Conservation (phyloP, 1,140 invertebrate species). For the Euwallacea fornicatus region DNA sequence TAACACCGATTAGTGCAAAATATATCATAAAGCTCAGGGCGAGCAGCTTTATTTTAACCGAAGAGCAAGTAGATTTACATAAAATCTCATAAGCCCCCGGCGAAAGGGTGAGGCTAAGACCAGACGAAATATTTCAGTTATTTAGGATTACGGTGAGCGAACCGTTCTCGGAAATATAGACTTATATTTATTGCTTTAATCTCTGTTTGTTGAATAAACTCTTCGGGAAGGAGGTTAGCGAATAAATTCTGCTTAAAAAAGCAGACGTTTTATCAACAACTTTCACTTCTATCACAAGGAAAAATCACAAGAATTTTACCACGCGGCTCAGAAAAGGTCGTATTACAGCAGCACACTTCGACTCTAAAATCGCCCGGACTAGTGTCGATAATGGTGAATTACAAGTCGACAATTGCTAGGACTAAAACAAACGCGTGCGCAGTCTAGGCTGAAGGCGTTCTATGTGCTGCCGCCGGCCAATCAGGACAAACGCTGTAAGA, state of each 20-base stretch:
- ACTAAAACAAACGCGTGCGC: too few species aligned
- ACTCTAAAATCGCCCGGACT: too few species aligned
- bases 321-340: too few species aligned
- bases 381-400: too few species aligned
- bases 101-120: conserved; percentile 27
- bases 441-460: too few species aligned
- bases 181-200: conserved; percentile 2
- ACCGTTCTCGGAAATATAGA: conserved; percentile 5
- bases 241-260: too few species aligned
- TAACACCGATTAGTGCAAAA: conserved; percentile 29
- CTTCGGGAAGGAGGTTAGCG: too few species aligned
- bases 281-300: neutral
- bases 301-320: too few species aligned
- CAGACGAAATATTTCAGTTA: conserved; percentile 23
- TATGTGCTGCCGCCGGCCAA: too few species aligned
- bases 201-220: conserved; percentile 2
- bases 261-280: neutral
- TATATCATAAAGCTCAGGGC: conserved; percentile 29
- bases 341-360: too few species aligned
- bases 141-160: conserved; percentile 17
- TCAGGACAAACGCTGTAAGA: too few species aligned
- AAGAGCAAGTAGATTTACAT: conserved; percentile 30
- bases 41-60: conserved; percentile 34
- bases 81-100: conserved; percentile 23
- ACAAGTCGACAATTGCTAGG: too few species aligned